These are phyloP conservation scores for Phataginus tricuspis DNA, from an alignment of 2,797 vertebrate species.

Conservation along the genomic window DNA sequence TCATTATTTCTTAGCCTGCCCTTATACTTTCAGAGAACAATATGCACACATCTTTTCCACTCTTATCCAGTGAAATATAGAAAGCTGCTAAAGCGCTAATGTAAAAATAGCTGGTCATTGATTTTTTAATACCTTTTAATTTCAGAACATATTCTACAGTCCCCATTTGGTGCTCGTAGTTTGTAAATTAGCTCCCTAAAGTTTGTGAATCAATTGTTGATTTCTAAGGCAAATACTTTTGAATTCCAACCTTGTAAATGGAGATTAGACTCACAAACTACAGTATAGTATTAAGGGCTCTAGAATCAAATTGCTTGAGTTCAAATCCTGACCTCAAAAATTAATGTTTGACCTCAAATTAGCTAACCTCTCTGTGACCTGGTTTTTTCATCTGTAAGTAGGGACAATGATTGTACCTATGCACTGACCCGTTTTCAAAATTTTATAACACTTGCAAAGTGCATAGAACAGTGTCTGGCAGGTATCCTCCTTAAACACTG, in stretches of 20 bases:
- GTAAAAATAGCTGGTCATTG: neutral
- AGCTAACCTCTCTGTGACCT: neutral
- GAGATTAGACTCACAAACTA: neutral
- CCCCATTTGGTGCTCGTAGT: neutral
- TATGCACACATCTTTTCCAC: neutral
- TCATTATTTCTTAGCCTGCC: neutral
- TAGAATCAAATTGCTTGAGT: neutral
- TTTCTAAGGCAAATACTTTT: constrained; percentile 33
- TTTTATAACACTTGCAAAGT: neutral
- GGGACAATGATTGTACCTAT: neutral
- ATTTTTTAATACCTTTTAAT: neutral
- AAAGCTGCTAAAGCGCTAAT: neutral
- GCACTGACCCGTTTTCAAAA: neutral
- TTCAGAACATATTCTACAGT: neutral
- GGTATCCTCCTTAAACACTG: neutral
- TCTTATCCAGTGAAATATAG: neutral
- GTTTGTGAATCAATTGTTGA: constrained; percentile 39
- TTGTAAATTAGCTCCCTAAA: constrained; percentile 22
- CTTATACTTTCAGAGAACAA: neutral
- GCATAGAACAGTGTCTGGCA: neutral
- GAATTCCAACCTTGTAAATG: neutral
- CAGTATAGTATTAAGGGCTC: neutral
- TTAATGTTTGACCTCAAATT: neutral
- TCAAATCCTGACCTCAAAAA: constrained; percentile 1
- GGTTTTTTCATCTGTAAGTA: neutral